These are phyloP conservation scores for Nomada goodeniana DNA, from an alignment of 2,888 invertebrate species.

Conservation along the genomic window DNA sequence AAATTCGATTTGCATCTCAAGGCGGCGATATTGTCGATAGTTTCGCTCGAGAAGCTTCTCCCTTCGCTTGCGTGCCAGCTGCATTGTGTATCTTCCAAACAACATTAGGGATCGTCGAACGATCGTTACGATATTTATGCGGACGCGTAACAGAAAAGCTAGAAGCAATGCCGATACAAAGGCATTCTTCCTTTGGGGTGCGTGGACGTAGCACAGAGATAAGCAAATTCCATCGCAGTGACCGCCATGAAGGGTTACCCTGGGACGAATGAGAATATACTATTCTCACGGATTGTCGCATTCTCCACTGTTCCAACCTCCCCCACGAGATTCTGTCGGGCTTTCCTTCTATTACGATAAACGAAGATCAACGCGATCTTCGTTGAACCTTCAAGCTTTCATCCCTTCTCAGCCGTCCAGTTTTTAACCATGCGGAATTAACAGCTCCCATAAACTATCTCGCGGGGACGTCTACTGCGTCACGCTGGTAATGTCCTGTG, in stretches of 20 bases:
- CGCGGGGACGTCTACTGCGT: slow-evolving; percentile 6
- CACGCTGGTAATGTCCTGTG: slow-evolving; percentile 20
- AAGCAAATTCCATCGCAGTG: slow-evolving; percentile 29
- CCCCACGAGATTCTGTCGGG: not conserved
- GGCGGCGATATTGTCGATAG: slow-evolving; percentile 26
- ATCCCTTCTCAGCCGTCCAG: not conserved
- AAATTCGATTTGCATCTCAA: slow-evolving; percentile 60
- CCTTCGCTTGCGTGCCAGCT: not conserved
- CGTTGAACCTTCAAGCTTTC: not conserved
- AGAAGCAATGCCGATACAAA: not conserved
- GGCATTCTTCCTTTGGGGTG: slow-evolving; percentile 4
- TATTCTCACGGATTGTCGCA: slow-evolving; percentile 11
- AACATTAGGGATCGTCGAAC: too few relatives aligned
- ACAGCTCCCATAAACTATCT: slow-evolving; percentile 15
- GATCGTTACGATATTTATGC: too few relatives aligned
- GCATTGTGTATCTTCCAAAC: too few relatives aligned
- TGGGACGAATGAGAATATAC: slow-evolving; percentile 34
- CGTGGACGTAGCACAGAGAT: not conserved
- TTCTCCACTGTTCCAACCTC: slow-evolving; percentile 8
- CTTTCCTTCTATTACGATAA: not conserved
- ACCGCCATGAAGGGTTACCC: not conserved
- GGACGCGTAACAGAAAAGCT: not conserved
- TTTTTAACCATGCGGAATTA: slow-evolving; percentile 32
- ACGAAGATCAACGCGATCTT: slow-evolving; percentile 27
- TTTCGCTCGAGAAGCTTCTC: not conserved